These are phyloP conservation scores for Hymenopus coronatus DNA, from an alignment of 2,888 invertebrate genomes.

Conservation along the genomic window DNA sequence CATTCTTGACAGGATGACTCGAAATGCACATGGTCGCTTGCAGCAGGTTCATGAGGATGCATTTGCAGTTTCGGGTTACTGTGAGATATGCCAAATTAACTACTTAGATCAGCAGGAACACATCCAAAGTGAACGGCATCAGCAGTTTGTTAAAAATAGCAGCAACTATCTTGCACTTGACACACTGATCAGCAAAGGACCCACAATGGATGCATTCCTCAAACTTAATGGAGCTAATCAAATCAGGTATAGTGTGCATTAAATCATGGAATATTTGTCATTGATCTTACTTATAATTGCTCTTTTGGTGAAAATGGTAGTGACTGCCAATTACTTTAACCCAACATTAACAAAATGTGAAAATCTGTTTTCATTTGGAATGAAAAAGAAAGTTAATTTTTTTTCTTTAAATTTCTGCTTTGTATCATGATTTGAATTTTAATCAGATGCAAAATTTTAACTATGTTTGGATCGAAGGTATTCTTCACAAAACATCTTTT, in stretches of 20 bases:
- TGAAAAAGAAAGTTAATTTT: too few species aligned
- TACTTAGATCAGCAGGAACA: slow-evolving; percentile 69
- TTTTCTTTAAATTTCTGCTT: too few species aligned
- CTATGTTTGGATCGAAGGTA: too few species aligned
- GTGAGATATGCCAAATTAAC: slow-evolving; percentile 76
- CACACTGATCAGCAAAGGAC: slow-evolving; percentile 63
- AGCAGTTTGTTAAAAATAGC: slow-evolving; percentile 69
- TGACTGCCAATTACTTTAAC: too few species aligned
- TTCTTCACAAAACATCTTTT: too few species aligned
- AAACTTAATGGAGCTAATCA: slow-evolving; percentile 41
- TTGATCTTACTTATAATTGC: too few species aligned
- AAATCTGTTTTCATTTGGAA: too few species aligned
- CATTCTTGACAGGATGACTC: slow-evolving; percentile 27
- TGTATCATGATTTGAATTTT: too few species aligned
- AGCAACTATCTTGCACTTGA: slow-evolving; percentile 73
- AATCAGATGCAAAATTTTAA: too few species aligned
- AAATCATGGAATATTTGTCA: neutral
- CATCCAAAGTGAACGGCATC: slow-evolving; percentile 69
- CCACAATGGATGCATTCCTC: slow-evolving; percentile 67
- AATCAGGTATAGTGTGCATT: slow-evolving; percentile 6
- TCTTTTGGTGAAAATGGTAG: too few species aligned
- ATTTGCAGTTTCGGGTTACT: slow-evolving; percentile 58
- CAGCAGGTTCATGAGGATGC: slow-evolving; percentile 13
- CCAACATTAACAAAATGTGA: too few species aligned
- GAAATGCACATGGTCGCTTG: slow-evolving; percentile 10